Evolutionary conservation across 2,113 vertebrate species (phyloP).

Genomic region (Suricata suricatta): DNA sequence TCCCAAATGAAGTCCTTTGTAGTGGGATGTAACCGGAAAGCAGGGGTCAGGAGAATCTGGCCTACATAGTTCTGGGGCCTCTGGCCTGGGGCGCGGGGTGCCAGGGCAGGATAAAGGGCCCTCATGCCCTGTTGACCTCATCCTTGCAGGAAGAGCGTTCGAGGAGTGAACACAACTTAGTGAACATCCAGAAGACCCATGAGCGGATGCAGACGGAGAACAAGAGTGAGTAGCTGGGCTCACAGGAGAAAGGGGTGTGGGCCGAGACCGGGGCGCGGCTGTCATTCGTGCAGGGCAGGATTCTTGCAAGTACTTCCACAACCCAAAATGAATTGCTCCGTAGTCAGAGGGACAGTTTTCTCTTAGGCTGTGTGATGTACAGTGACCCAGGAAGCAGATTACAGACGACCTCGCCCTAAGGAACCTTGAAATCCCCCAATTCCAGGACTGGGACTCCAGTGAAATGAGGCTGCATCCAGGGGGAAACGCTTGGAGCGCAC

Average conservation of each 20-base stretch:
- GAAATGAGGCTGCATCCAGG: neutral
- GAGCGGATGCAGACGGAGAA: slow-evolving; percentile 97
- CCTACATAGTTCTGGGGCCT: neutral
- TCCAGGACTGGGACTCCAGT: neutral
- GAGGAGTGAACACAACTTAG: slow-evolving; percentile 94
- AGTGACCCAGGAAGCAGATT: neutral
- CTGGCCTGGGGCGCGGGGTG: neutral
- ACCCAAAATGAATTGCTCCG: neutral
- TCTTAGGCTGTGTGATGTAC: neutral
- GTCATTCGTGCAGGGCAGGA: accelerated
- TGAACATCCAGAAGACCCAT: slow-evolving; percentile 96
- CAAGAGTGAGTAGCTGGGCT: slow-evolving; percentile 87
- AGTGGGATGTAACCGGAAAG: neutral
- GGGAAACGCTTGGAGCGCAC: neutral
- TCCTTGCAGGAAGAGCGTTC: slow-evolving; percentile 91
- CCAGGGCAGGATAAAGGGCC: neutral
- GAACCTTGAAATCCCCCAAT: neutral
- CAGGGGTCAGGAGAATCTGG: neutral
- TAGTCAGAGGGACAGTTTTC: neutral
- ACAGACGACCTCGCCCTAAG: neutral
- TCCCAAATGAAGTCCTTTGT: neutral
- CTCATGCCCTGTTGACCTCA: neutral
- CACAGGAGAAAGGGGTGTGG: accelerated
- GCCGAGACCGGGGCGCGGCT: accelerated
- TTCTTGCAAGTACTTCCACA: neutral